Conservation (phyloP, 2,888 invertebrate species). For the Philhelius pedissequus region DNA sequence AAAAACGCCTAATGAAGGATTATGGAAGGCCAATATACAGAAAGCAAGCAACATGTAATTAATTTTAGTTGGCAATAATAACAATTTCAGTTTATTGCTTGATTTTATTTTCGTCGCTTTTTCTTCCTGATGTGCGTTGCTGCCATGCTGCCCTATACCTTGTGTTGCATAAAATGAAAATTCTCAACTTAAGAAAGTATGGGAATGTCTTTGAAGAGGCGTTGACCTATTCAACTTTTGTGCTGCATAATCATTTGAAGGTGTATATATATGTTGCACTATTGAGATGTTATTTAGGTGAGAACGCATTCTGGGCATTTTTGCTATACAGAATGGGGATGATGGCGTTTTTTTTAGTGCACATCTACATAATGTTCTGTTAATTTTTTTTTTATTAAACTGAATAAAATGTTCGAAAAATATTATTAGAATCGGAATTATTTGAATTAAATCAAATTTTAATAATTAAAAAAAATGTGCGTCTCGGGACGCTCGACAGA, state of each 20-base stretch:
- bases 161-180: slow-evolving; percentile 4
- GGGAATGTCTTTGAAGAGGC: slow-evolving; percentile 57
- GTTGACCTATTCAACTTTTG: slow-evolving; percentile 69
- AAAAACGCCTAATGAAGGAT: too few species aligned
- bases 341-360: neutral
- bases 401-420: too few species aligned
- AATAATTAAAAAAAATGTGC: too few species aligned
- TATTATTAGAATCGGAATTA: too few species aligned
- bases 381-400: too few species aligned
- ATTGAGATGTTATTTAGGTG: slow-evolving; percentile 49
- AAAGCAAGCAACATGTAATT: neutral
- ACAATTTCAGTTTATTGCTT: neutral
- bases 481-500: too few species aligned
- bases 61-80: neutral
- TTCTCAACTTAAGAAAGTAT: neutral
- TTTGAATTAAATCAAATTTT: too few species aligned
- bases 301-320: slow-evolving; percentile 33
- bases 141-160: slow-evolving; percentile 14
- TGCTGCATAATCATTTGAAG: slow-evolving; percentile 25
- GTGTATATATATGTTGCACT: neutral
- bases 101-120: neutral
- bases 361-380: too few species aligned
- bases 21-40: too few species aligned
- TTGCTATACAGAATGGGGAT: neutral
- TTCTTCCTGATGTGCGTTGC: slow-evolving; percentile 2